A percentile compares a stretch with the other conserved stretches of the same genome.
Evolutionary conservation across 2,888 invertebrate genomes (phyloP).

Genomic region (Caenorhabditis imperialis): DNA sequence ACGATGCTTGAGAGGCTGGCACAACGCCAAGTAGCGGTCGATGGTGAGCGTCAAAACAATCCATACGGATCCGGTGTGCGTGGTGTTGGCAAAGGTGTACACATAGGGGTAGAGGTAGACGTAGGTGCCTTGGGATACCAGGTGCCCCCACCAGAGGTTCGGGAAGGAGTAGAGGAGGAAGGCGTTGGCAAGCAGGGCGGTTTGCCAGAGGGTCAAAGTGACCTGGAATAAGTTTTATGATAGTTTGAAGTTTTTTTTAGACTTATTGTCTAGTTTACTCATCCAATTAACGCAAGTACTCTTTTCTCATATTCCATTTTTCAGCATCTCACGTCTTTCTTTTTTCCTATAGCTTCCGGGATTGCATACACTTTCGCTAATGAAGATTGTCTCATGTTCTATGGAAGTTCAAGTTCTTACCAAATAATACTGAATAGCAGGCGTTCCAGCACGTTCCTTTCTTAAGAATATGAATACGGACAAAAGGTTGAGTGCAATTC

Average conservation of each 20-base stretch:
- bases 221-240: slow-evolving; percentile 62
- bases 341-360: slow-evolving; percentile 13
- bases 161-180: slow-evolving; percentile 76
- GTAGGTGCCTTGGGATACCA: slow-evolving; percentile 66
- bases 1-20: slow-evolving; percentile 75
- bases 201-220: slow-evolving; percentile 76
- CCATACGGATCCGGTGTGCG: slow-evolving; percentile 77
- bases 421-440: slow-evolving; percentile 77
- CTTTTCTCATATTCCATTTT: slow-evolving; percentile 13
- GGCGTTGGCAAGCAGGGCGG: slow-evolving; percentile 75
- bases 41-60: slow-evolving; percentile 76
- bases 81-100: slow-evolving; percentile 76
- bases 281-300: slow-evolving; percentile 31
- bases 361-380: no score
- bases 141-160: slow-evolving; percentile 67
- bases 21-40: slow-evolving; percentile 76
- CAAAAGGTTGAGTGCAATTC: slow-evolving; percentile 73
- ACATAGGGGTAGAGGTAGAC: slow-evolving; percentile 75
- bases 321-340: slow-evolving; percentile 8
- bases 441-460: slow-evolving; percentile 71
- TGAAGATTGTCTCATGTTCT: no score
- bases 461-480: slow-evolving; percentile 74
- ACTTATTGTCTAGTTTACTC: slow-evolving; percentile 1
- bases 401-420: no score
- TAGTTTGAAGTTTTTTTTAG: background rate